phyloP scores from a whole-genome alignment of 2,888 invertebrate species.

The Muscina levida region DNA sequence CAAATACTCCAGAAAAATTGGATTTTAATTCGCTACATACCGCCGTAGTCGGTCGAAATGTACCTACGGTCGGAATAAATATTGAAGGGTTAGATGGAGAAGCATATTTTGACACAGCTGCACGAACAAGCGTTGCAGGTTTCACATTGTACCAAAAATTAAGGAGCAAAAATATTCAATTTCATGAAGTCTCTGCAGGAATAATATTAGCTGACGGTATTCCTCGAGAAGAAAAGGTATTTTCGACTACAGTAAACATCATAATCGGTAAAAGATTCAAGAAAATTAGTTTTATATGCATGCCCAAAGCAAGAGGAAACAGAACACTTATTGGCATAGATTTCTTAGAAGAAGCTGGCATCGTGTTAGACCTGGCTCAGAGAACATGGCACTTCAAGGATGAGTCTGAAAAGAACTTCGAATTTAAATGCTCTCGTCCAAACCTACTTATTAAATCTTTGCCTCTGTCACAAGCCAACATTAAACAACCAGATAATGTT shows the following conservation, averaged over 20 bases:
- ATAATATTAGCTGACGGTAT: slow-evolving; percentile 61
- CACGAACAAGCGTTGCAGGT: slow-evolving; percentile 56
- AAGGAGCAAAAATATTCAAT: slow-evolving; percentile 29
- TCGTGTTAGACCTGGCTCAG: slow-evolving; percentile 45
- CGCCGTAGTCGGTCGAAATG: slow-evolving; percentile 41
- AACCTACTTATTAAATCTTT: background rate
- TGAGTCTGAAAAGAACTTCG: slow-evolving; percentile 38
- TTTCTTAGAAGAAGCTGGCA: slow-evolving; percentile 41
- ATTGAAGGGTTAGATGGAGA: slow-evolving; percentile 48
- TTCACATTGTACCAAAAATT: slow-evolving; percentile 53
- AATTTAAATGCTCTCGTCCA: slow-evolving; percentile 30
- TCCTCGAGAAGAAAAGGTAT: slow-evolving; percentile 39
- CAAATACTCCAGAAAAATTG: slow-evolving; percentile 16
- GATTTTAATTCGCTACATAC: slow-evolving; percentile 40
- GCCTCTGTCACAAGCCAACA: background rate
- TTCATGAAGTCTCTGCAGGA: slow-evolving; percentile 51
- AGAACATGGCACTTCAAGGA: slow-evolving; percentile 63
- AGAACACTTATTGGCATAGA: slow-evolving; percentile 47
- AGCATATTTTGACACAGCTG: slow-evolving; percentile 61
- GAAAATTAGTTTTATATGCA: slow-evolving; percentile 61
- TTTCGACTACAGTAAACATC: slow-evolving; percentile 45
- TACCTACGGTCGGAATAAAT: slow-evolving; percentile 44
- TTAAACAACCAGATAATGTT: slow-evolving; percentile 3
- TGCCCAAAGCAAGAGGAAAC: slow-evolving; percentile 44
- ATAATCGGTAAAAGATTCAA: slow-evolving; percentile 55